Conservation (phyloP, 2,888 invertebrate genomes). For the Netelia fuscicornis region DNA sequence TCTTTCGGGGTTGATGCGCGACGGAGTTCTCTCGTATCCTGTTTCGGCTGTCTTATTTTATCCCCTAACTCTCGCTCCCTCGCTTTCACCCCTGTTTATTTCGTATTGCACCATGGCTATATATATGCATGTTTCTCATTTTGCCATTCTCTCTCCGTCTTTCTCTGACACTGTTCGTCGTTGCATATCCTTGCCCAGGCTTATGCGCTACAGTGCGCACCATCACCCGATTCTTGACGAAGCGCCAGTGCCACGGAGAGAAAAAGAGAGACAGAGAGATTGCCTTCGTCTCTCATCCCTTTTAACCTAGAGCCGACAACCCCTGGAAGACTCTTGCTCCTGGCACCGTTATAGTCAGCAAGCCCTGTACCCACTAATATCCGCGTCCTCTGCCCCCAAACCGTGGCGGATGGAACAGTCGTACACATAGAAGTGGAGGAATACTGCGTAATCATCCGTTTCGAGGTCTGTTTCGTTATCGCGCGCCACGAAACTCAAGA, state of each 20-base stretch:
- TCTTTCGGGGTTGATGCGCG: constrained; percentile 69
- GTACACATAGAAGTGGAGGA: constrained; percentile 40
- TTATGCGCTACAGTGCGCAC: constrained; percentile 63
- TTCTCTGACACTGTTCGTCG: constrained; percentile 23
- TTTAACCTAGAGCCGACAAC: constrained; percentile 37
- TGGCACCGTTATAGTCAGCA: constrained; percentile 53
- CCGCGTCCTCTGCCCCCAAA: neutral
- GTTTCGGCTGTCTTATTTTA: constrained; percentile 50
- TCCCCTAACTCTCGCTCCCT: constrained; percentile 40
- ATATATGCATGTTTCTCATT: constrained; percentile 51
- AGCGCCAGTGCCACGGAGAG: constrained; percentile 42
- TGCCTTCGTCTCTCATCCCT: constrained; percentile 48
- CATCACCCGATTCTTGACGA: constrained; percentile 65
- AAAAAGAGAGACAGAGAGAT: constrained; percentile 1
- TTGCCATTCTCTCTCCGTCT: constrained; percentile 4
- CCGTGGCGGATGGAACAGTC: constrained; percentile 10
- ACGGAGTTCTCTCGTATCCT: constrained; percentile 39
- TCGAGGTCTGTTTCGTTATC: constrained; percentile 38
- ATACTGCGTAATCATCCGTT: constrained; percentile 51
- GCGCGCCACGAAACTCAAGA: constrained; percentile 23
- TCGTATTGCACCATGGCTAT: neutral
- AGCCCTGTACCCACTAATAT: constrained; percentile 22
- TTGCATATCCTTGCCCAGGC: constrained; percentile 55
- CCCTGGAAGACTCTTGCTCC: constrained; percentile 28
- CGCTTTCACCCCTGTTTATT: constrained; percentile 23